A percentile compares a stretch with the other conserved stretches of the same genome.
phyloP scores from a whole-genome alignment of 2,888 invertebrate species.

The Caenorhabditis drosophilae region DNA sequence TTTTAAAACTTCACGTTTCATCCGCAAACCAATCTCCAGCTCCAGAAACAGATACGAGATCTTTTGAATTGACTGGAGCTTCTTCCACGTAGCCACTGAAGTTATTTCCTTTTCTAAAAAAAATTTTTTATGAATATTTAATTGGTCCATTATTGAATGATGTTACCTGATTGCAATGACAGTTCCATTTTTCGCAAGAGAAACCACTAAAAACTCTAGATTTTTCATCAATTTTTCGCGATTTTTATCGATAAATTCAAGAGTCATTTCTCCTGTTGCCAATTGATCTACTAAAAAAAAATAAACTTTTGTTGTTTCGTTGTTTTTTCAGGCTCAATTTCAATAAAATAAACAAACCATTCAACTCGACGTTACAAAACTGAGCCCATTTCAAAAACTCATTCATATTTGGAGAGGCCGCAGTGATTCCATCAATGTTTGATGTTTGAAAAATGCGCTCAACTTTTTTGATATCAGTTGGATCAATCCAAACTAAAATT shows the following conservation, averaged over 20 bases:
- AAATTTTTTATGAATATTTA: background rate
- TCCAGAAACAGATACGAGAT: constrained; percentile 63
- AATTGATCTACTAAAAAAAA: background rate
- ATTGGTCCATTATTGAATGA: background rate
- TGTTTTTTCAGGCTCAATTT: too few species aligned
- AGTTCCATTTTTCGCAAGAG: constrained; percentile 42
- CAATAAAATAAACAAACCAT: background rate
- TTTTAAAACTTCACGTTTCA: too few species aligned
- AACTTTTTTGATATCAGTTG: constrained; percentile 71
- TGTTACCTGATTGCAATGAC: constrained; percentile 32
- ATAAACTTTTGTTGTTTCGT: too few species aligned
- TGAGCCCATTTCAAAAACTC: constrained; percentile 46
- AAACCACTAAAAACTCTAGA: constrained; percentile 38
- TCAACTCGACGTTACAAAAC: constrained; percentile 1
- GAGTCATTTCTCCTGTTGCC: constrained; percentile 11
- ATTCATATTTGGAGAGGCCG: constrained; percentile 54
- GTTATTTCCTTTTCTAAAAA: constrained; percentile 21
- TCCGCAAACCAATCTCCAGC: constrained; percentile 64
- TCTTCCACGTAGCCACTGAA: constrained; percentile 10
- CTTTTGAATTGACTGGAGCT: constrained; percentile 20
- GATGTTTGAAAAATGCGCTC: constrained; percentile 67
- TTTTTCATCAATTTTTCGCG: constrained; percentile 15
- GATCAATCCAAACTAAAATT: constrained; percentile 72
- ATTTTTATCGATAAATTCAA: constrained; percentile 23
- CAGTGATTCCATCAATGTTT: constrained; percentile 23